A percentile compares a stretch with the other conserved stretches of the same genome.
These are phyloP conservation scores for Gryllus longicercus DNA, from an alignment of 2,888 invertebrate species.

Conservation along the genomic window DNA sequence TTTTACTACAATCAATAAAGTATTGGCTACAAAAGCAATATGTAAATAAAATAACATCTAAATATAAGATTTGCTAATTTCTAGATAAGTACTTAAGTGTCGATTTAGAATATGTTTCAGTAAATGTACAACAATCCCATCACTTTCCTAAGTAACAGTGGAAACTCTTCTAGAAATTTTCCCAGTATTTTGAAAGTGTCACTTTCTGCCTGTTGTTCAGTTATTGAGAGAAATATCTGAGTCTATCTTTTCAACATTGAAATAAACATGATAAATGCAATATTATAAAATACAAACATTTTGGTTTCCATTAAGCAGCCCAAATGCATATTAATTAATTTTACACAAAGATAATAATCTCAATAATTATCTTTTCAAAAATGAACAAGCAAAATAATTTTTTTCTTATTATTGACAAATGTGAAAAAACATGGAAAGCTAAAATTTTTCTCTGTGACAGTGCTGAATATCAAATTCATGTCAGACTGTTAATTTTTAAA, in stretches of 20 bases:
- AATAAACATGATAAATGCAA: too few relatives aligned
- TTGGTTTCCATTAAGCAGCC: too few relatives aligned
- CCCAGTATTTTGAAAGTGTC: not conserved
- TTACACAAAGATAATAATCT: not conserved
- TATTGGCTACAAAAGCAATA: slow-evolving; percentile 1
- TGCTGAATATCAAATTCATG: not conserved
- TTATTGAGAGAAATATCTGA: slow-evolving; percentile 17
- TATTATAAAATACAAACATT: too few relatives aligned
- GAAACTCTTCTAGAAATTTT: slow-evolving; percentile 4
- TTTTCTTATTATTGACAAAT: slow-evolving; percentile 18
- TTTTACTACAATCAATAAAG: slow-evolving; percentile 11
- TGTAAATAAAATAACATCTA: slow-evolving; percentile 17
- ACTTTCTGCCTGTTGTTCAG: slow-evolving; percentile 9
- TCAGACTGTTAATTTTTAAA: too few relatives aligned
- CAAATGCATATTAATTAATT: not conserved
- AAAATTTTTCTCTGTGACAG: not conserved
- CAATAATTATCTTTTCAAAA: slow-evolving; percentile 4
- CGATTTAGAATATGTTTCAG: slow-evolving; percentile 36
- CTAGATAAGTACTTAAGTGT: slow-evolving; percentile 28
- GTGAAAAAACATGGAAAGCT: slow-evolving; percentile 12
- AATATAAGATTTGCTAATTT: slow-evolving; percentile 11
- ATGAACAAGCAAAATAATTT: not conserved
- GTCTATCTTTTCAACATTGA: too few relatives aligned
- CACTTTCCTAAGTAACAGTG: slow-evolving; percentile 10
- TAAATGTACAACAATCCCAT: slow-evolving; percentile 23